Evolutionary conservation across 2,888 invertebrate species (phyloP).

Genomic region (Sphinx pinastri): DNA sequence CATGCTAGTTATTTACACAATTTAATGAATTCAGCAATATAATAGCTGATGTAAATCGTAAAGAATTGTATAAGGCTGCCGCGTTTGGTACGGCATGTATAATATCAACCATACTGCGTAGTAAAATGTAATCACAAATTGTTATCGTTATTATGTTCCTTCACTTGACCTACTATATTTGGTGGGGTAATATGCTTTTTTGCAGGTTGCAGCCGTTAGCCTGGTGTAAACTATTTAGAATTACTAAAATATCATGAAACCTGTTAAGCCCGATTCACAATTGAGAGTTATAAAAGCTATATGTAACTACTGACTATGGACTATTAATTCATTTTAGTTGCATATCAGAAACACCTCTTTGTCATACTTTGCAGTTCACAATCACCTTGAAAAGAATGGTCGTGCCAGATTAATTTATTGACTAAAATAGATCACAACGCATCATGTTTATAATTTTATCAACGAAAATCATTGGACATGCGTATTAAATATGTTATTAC

Average conservation of each 20-base stretch:
- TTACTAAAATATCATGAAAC: too few relatives aligned
- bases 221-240: too few relatives aligned
- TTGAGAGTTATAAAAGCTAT: too few relatives aligned
- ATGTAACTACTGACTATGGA: too few relatives aligned
- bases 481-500: neutral
- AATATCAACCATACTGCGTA: neutral
- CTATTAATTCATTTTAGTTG: too few relatives aligned
- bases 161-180: neutral
- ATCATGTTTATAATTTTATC: slow-evolving; percentile 4
- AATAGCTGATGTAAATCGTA: slow-evolving; percentile 1
- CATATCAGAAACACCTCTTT: too few relatives aligned
- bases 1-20: neutral
- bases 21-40: neutral
- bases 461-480: neutral
- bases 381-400: neutral
- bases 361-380: too few relatives aligned
- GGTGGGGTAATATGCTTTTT: neutral
- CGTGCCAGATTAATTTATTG: neutral
- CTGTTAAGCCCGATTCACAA: too few relatives aligned
- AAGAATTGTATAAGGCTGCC: neutral
- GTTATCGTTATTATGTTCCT: neutral
- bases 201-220: too few relatives aligned
- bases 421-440: neutral
- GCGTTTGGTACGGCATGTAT: neutral
- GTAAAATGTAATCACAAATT: neutral